Base-by-base conservation (phyloP, 2,113 vertebrate species). In the Strix aluco region DNA sequence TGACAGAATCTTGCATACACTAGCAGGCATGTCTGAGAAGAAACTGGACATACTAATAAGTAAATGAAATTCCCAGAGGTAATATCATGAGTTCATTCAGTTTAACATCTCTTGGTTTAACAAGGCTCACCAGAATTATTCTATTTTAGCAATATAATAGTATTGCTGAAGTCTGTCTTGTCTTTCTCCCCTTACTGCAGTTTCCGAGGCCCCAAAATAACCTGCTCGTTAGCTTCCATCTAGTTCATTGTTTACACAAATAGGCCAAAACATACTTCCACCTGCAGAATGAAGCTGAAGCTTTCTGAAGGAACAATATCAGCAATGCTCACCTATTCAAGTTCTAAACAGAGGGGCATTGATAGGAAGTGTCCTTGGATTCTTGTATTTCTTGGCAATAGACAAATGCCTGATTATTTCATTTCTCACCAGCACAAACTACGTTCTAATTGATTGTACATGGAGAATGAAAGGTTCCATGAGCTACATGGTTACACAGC, bases 241-340 rank as follows among this genome's bases (percentile, higher is more conserved):
- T 96, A 93, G 94, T 90, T 97, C 91, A 97, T 84, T 98, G 96
- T 96, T 97, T 97, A 95, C 71, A 97, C 92, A 98, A 98, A 97
- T 95, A 98, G 95, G 95, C 95, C 96, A 98, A 98, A 98, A 97
- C n/a, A 73, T 97, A 92, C 94, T 97, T 96, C 89, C 72, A 86
- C 29, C 75, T 85, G 77, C 87, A 94, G 92, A 97, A 95, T 23
- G 49, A 93, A 96, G 91, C 67, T 81, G 78, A 92, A 84, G 61
- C 84, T 91, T 97, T 98, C 88, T 86, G 95, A 97, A 90, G 79
- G 89, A 97, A 96, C 73, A 74, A 59, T 87, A 96, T 94, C 97
- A 97, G 84, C 75, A 91, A 44, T 77, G 94, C 74, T 97, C 97
- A 97, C 96, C 97, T 98, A 97, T 97, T 97, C 94, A 96, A 96